phyloP scores from a whole-genome alignment of 2,888 invertebrate genomes.

The Callyntrura sp. region DNA sequence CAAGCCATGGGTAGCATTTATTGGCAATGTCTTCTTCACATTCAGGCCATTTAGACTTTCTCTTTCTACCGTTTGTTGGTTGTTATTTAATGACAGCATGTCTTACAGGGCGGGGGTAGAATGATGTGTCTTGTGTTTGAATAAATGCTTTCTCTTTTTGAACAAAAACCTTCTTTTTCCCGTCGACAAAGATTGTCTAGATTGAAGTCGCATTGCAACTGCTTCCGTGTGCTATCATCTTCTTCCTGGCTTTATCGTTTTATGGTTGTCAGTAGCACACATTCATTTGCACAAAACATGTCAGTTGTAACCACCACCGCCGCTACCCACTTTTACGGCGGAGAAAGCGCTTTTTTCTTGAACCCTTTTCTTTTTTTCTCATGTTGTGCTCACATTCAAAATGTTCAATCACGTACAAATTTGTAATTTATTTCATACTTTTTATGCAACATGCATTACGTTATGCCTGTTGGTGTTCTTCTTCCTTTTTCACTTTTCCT shows the following conservation, averaged over 20 bases:
- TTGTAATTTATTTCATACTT: conserved; percentile 45
- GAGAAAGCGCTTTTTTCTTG: not conserved
- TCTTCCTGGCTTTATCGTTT: conserved; percentile 28
- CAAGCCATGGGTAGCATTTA: too few relatives aligned
- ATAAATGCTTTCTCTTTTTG: not conserved
- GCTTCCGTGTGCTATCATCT: not conserved
- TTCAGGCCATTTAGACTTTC: too few relatives aligned
- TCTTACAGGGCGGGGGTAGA: not conserved
- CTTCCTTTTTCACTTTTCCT: not conserved
- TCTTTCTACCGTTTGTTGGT: too few relatives aligned
- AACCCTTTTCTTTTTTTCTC: not conserved
- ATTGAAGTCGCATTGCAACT: not conserved
- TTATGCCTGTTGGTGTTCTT: not conserved
- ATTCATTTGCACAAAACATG: not conserved
- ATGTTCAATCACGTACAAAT: conserved; percentile 22
- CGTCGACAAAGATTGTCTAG: not conserved
- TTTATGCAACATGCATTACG: conserved; percentile 26
- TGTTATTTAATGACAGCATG: too few relatives aligned
- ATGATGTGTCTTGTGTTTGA: not conserved
- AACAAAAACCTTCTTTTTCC: too few relatives aligned
- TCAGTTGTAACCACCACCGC: not conserved
- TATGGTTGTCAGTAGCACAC: conserved; percentile 31
- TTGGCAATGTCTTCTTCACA: too few relatives aligned
- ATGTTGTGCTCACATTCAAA: not conserved
- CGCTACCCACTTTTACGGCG: not conserved